Evolutionary conservation across 1,140 invertebrate genomes (phyloP).

Genomic region (Acromyrmex charruanus): DNA sequence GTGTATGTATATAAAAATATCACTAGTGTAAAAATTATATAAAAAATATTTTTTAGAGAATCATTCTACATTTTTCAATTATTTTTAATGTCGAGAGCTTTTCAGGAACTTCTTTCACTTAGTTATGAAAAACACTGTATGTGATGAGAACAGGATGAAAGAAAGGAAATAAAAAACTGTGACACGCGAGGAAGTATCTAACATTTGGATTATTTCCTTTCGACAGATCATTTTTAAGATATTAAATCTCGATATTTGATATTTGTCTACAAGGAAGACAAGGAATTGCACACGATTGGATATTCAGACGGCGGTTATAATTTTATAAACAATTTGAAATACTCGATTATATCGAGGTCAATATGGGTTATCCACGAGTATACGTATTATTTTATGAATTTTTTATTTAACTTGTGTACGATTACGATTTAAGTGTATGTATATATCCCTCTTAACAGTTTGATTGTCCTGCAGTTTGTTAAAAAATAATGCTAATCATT

Average conservation of each 20-base stretch:
- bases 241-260: constrained; percentile 42
- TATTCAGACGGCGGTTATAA: background rate
- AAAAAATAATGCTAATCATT: constrained; percentile 12
- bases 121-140: background rate
- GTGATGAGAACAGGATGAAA: background rate
- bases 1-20: background rate
- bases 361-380: constrained; percentile 29
- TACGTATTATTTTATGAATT: background rate
- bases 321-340: constrained; percentile 10
- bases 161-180: background rate
- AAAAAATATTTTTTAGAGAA: background rate
- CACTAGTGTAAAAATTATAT: background rate
- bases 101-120: background rate
- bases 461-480: constrained; percentile 29
- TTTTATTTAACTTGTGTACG: background rate
- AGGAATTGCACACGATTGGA: background rate
- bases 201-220: background rate
- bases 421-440: too few relatives aligned
- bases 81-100: constrained; percentile 14
- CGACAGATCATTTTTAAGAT: constrained; percentile 17
- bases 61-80: background rate
- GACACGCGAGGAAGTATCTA: constrained; percentile 10
- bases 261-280: background rate
- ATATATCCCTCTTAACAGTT: background rate
- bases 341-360: constrained; percentile 23